Evolutionary conservation across 2,888 invertebrate genomes (phyloP).

Genomic region (Cheilosia vernalis): DNA sequence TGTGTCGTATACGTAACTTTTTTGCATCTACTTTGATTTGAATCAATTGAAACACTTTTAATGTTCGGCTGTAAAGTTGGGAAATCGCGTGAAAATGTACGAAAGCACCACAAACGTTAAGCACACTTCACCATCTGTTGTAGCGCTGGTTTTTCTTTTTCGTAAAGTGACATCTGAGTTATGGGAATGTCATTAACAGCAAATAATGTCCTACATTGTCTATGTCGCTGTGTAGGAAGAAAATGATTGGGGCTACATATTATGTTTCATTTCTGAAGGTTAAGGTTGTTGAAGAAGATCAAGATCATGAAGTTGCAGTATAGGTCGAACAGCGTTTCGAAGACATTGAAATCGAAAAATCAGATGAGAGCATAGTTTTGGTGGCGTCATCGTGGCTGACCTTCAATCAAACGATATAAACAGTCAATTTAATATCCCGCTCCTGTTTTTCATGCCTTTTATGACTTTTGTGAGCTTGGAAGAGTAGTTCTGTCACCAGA

Average conservation of each 20-base stretch:
- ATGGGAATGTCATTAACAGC: background rate
- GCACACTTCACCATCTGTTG: slow-evolving; percentile 13
- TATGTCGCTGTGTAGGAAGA: background rate
- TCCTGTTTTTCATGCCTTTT: too few species aligned
- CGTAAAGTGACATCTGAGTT: background rate
- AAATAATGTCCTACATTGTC: slow-evolving; percentile 14
- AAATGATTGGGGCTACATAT: slow-evolving; percentile 2
- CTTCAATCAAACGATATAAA: too few species aligned
- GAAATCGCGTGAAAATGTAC: slow-evolving; percentile 6
- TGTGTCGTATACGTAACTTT: slow-evolving; percentile 20
- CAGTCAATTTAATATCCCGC: too few species aligned
- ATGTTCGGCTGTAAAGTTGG: background rate
- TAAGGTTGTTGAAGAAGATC: slow-evolving; percentile 46
- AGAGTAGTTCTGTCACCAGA: too few species aligned
- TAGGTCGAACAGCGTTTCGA: background rate
- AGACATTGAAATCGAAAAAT: background rate
- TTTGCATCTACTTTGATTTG: background rate
- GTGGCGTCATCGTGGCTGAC: too few species aligned
- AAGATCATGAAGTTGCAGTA: slow-evolving; percentile 13
- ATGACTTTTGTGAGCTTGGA: too few species aligned
- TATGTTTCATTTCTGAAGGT: slow-evolving; percentile 21
- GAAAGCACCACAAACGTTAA: background rate
- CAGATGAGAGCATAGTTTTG: too few species aligned
- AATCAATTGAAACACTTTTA: background rate
- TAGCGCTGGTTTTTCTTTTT: background rate